phyloP scores from a whole-genome alignment of 2,888 invertebrate genomes.

The Sisyra nigra region DNA sequence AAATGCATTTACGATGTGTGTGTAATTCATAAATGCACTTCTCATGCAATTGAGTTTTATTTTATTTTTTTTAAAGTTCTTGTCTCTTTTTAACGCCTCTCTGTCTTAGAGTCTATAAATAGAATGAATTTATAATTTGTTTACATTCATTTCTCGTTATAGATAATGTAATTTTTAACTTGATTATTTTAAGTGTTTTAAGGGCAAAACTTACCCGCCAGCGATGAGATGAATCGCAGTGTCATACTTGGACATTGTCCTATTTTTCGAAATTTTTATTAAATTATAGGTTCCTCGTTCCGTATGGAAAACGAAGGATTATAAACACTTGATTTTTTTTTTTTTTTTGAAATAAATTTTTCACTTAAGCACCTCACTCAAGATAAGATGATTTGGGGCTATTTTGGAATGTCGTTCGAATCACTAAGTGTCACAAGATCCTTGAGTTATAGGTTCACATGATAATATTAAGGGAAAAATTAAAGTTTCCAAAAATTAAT shows the following conservation, averaged over 20 bases:
- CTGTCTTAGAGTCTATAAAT: not conserved
- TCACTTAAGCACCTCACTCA: too few relatives aligned
- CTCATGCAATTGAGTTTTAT: too few relatives aligned
- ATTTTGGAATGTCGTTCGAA: too few relatives aligned
- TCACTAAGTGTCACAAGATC: too few relatives aligned
- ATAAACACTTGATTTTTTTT: not conserved
- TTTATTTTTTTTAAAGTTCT: not conserved
- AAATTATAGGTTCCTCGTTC: too few relatives aligned
- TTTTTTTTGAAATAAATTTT: too few relatives aligned
- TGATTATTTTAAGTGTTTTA: slow-evolving; percentile 8
- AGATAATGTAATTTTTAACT: not conserved
- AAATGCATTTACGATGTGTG: not conserved
- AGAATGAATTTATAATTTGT: not conserved
- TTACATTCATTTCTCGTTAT: not conserved
- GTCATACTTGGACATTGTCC: slow-evolving; percentile 58
- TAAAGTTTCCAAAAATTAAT: too few relatives aligned
- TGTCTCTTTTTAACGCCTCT: not conserved
- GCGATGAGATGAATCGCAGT: slow-evolving; percentile 87
- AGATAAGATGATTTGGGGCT: too few relatives aligned
- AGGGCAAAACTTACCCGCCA: slow-evolving; percentile 69
- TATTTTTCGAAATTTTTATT: not conserved
- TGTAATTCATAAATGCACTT: slow-evolving; percentile 2
- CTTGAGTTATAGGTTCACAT: too few relatives aligned
- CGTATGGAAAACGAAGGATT: not conserved
- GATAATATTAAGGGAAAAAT: too few relatives aligned